Evolutionary conservation across 2,113 vertebrate genomes (phyloP).

Genomic region (Takifugu bimaculatus): DNA sequence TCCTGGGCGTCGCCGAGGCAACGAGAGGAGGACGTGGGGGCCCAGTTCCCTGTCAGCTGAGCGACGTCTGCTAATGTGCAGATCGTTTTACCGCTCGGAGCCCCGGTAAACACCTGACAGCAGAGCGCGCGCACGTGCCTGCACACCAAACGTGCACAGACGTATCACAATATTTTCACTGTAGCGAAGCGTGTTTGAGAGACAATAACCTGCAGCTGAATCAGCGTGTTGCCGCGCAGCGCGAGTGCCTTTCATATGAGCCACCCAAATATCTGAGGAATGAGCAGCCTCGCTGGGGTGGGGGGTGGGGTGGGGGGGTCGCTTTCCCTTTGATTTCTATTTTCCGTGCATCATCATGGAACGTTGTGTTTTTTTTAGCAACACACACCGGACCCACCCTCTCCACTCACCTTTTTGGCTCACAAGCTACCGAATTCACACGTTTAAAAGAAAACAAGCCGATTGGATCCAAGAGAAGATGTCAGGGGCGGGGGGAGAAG

Average conservation of each 20-base stretch:
- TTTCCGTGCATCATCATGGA: not conserved
- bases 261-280: slow-evolving; percentile 52
- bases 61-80: slow-evolving; percentile 19
- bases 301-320: slow-evolving; percentile 10
- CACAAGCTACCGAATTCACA: slow-evolving; percentile 1
- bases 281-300: slow-evolving; percentile 26
- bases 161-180: slow-evolving; percentile 79
- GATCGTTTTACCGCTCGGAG: slow-evolving; percentile 33
- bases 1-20: no score
- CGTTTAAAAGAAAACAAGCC: slow-evolving; percentile 1
- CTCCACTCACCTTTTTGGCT: slow-evolving; percentile 10
- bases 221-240: slow-evolving; percentile 69
- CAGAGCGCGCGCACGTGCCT: slow-evolving; percentile 3
- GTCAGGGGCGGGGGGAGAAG: slow-evolving; percentile 17
- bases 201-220: slow-evolving; percentile 79
- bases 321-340: slow-evolving; percentile 1
- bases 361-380: not conserved
- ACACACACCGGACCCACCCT: not conserved
- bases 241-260: slow-evolving; percentile 53
- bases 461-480: not conserved
- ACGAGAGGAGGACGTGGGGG: no score
- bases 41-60: slow-evolving; percentile 3
- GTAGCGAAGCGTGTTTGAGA: slow-evolving; percentile 67
- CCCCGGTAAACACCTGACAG: slow-evolving; percentile 34
- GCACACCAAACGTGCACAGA: slow-evolving; percentile 75